Base-by-base conservation (phyloP, 2,113 vertebrate genomes). In the Macaca nemestrina region DNA sequence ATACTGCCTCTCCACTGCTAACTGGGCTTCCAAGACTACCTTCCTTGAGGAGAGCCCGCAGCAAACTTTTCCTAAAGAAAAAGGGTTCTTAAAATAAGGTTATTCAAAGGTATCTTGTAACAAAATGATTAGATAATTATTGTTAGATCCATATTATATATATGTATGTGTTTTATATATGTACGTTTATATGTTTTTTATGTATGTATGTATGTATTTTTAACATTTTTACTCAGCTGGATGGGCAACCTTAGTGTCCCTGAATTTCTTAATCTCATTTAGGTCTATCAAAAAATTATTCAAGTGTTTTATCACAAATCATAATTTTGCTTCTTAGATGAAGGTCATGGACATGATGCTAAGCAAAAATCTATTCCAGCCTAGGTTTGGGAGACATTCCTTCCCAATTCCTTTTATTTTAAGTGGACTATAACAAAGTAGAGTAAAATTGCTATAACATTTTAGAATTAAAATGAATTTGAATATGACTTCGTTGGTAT, bases 241-340 rank as follows among this genome's bases (percentile, higher is more conserved):
- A 17, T 83, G 40, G 48, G 12, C 22, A 61, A 93, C 9, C 4
- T 88, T 32, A 55, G 14, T 20, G 93, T 93, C 16, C 81, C 18
- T 91, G 50, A 95, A 92, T 81, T 88, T 93, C 23, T 88, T 67
- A 84, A 72, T 82, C 27, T 86, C 61, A 64, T 76, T 92, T 95
- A 94, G 17, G 2, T 38, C 22, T 57, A 59, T 81, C 10, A 84
- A 75, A 64, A 85, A 57, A 7, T 94, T n/a, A 87, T 32, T 64
- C 4, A 50, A 76, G 20, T 80, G 0, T 89, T 76, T 83, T 83
- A 79, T 95, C 17, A 94, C 30, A 92, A 79, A 70, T 79, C 43
- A 27, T 73, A 72, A 88, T 38, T 79, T 38, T 73, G 22, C 30
- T 92, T 96, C 22, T 45, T 67, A 84, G 50, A n/a, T 64, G 17